Evolutionary conservation across 2,113 vertebrate species (phyloP).

Genomic region (Leptocoma aspasia): DNA sequence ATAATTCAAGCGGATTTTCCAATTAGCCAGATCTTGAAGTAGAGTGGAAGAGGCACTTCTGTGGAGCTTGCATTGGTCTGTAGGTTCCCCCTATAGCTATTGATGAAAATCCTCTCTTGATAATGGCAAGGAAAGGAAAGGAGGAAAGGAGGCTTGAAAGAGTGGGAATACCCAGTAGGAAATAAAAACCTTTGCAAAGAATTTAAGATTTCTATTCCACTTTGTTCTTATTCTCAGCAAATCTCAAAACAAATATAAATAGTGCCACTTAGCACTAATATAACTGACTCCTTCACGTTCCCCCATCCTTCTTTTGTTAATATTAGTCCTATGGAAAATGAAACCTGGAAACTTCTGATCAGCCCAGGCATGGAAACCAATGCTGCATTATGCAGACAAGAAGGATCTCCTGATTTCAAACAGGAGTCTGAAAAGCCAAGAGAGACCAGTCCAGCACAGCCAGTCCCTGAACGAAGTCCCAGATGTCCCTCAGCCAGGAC

Average conservation of each 20-base stretch:
- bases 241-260: neutral
- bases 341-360: neutral
- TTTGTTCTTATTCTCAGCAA: neutral
- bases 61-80: neutral
- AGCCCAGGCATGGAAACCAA: neutral
- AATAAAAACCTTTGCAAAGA: neutral
- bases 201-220: neutral
- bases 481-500: neutral
- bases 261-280: neutral
- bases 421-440: neutral
- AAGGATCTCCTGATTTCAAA: neutral
- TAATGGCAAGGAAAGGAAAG: neutral
- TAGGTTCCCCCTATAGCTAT: neutral
- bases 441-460: neutral
- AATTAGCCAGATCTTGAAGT: neutral
- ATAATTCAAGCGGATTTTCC: neutral
- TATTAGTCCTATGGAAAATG: neutral
- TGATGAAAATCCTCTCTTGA: neutral
- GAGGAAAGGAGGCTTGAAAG: neutral
- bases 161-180: neutral
- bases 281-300: neutral
- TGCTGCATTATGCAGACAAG: fast-evolving
- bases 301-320: neutral
- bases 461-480: fast-evolving
- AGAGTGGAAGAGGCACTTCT: neutral